Base-by-base conservation (phyloP, 2,113 vertebrate genomes). In the Ellobius talpinus region DNA sequence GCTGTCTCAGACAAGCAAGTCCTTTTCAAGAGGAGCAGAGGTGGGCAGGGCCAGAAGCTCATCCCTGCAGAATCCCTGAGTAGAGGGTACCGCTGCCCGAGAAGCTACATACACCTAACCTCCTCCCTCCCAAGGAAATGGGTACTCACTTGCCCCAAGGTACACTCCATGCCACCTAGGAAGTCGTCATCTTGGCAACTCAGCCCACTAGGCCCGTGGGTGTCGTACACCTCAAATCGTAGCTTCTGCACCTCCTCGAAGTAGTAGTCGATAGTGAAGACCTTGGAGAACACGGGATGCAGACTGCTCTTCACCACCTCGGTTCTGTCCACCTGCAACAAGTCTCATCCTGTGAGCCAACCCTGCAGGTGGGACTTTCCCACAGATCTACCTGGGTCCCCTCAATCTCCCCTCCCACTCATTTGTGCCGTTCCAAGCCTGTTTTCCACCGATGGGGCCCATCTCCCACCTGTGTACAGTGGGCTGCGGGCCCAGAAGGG, bases 161-260 rank as follows among this genome's bases (percentile, higher is more conserved):
- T 99, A 97, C 99, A 99, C 97, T 99, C 99, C 98, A 99, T 98
- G 39, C 99, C 99, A 7, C 99, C 99, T 86, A 99, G 98, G 97
- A 99, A 99, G 97, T 99, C 99, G 0, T 99, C 99, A 0, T 99
- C 99, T 0, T 99, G 99, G 0, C 99, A 99, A 87, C 99, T 98
- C 3, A 99, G 98, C 70, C 99, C 98, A 3, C 99, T 97, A 24
- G 99, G 99, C 66, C 99, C 99, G 0, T 99, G 99, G 86, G 99
- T 99, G 98, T 99, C 99, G 0, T 99, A 99, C 42, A 99, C 99
- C 95, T 99, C 99, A 0, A 99, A 99, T 0, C 99, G 99, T 96
- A 99, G 99, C 97, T 99, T 99, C 99, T 99, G 99, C 39, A 99
- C 99, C 97, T 99, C 99, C 98, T 99, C 99, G 0, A 99, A 99